Percentiles rank a stretch among this genome's conserved stretches.
phyloP scores from a whole-genome alignment of 2,113 vertebrate species.

The Damaliscus lunatus region DNA sequence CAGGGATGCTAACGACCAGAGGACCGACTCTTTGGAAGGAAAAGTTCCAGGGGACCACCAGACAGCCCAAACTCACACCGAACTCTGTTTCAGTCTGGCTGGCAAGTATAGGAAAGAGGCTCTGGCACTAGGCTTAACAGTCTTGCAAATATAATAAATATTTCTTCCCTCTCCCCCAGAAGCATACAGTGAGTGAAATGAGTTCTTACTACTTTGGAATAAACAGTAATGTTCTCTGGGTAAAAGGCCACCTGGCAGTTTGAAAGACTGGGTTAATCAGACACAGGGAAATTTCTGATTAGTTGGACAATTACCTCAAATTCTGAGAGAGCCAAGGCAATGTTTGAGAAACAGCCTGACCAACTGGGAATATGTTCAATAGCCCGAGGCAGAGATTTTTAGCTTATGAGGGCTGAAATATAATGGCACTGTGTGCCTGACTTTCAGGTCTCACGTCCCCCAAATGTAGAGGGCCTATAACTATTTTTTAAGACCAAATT shows the following conservation, averaged over 20 bases:
- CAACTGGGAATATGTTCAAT: constrained; percentile 18
- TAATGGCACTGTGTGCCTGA: background rate
- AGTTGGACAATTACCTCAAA: constrained; percentile 53
- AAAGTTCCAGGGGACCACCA: background rate
- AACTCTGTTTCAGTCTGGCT: background rate
- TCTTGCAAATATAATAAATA: constrained; percentile 20
- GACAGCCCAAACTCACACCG: background rate
- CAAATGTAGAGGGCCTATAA: background rate
- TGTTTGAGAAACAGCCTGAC: constrained; percentile 9
- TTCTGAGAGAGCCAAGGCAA: constrained; percentile 29
- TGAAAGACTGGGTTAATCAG: constrained; percentile 58
- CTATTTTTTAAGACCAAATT: background rate
- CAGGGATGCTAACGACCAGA: background rate
- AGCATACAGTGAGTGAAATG: constrained; percentile 12
- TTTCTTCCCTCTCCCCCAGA: background rate
- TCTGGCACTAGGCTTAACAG: background rate
- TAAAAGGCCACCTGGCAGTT: constrained; percentile 44
- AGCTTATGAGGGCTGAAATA: background rate
- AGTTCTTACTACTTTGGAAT: constrained; percentile 29
- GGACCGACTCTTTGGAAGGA: background rate
- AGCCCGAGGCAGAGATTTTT: background rate
- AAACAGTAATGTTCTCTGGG: constrained; percentile 44
- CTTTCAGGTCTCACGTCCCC: background rate
- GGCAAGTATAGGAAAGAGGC: background rate
- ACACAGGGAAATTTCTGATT: constrained; percentile 61